These are phyloP conservation scores for Lepas anatifera DNA, from an alignment of 2,888 invertebrate species.

Conservation along the genomic window DNA sequence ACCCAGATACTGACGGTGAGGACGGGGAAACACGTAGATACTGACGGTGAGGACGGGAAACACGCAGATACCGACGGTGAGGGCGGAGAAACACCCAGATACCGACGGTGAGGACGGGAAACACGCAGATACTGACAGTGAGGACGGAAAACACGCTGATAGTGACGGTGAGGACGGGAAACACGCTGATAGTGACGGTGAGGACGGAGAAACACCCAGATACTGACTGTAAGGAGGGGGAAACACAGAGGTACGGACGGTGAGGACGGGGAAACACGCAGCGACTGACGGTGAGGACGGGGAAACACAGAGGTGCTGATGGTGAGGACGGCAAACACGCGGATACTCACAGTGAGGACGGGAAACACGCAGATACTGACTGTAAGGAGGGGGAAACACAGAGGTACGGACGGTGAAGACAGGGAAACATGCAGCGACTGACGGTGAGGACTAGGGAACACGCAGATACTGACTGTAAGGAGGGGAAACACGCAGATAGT, in stretches of 20 bases:
- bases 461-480: too few relatives aligned
- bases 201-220: too few relatives aligned
- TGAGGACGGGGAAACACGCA: not conserved
- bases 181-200: too few relatives aligned
- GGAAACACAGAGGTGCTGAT: not conserved
- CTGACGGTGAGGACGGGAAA: not conserved
- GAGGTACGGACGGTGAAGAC: not conserved
- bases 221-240: not conserved
- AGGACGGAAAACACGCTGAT: not conserved
- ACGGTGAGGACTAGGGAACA: not conserved
- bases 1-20: slow-evolving; percentile 3
- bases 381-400: not conserved
- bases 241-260: not conserved
- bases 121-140: not conserved
- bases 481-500: too few relatives aligned
- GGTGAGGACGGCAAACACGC: not conserved
- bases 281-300: not conserved
- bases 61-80: not conserved
- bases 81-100: not conserved
- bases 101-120: not conserved
- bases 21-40: not conserved
- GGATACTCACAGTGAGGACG: not conserved
- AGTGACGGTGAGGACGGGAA: too few relatives aligned
- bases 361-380: not conserved
- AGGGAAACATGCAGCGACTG: not conserved